Conservation (phyloP, 1,140 invertebrate genomes). For the Pseudachorutes palmiensis region DNA sequence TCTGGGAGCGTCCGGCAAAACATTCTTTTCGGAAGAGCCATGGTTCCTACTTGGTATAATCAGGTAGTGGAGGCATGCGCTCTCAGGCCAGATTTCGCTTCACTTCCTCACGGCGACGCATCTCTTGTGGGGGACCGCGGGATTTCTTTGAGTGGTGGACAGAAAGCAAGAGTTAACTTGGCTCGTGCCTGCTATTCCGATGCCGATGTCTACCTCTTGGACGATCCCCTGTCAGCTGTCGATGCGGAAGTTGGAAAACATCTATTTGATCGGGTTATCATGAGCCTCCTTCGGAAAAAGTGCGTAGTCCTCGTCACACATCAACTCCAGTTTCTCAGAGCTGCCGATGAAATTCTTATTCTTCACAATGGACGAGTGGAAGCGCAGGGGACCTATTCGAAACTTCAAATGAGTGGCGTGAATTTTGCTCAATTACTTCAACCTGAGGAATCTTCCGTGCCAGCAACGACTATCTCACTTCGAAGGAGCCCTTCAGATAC, state of each 20-base stretch:
- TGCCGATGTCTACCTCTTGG: conserved; percentile 47
- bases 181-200: conserved; percentile 39
- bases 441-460: background rate
- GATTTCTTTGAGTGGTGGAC: conserved; percentile 50
- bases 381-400: background rate
- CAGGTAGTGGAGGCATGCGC: conserved; percentile 48
- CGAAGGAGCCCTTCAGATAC: background rate
- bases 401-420: background rate
- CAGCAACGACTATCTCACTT: background rate
- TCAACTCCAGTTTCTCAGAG: conserved; percentile 66
- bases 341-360: conserved; percentile 34
- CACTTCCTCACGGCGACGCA: conserved; percentile 47
- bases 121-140: conserved; percentile 52
- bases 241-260: conserved; percentile 47
- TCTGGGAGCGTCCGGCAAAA: conserved; percentile 47
- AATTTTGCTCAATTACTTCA: background rate
- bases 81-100: conserved; percentile 48
- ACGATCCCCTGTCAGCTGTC: conserved; percentile 50
- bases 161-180: conserved; percentile 49
- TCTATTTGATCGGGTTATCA: conserved; percentile 43
- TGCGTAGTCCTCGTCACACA: conserved; percentile 72
- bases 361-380: conserved; percentile 20
- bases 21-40: conserved; percentile 48
- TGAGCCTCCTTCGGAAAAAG: conserved; percentile 58
- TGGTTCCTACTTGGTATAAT: conserved; percentile 6